Conservation (phyloP, 2,113 vertebrate genomes). For the Saccopteryx bilineata region DNA sequence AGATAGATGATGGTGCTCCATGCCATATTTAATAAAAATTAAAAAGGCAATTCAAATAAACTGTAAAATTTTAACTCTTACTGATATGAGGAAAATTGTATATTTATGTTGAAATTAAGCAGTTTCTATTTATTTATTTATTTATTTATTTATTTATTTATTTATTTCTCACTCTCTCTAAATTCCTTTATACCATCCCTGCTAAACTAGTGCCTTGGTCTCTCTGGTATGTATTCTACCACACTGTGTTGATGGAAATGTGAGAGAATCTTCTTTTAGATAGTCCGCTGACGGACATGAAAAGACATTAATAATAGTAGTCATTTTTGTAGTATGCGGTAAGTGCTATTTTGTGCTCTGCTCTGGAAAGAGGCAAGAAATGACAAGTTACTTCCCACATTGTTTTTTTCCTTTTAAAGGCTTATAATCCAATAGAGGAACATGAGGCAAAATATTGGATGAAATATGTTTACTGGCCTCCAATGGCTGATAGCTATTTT, state of each 20-base stretch:
- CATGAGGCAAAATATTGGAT: not conserved
- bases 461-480: not conserved
- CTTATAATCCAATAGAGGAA: not conserved
- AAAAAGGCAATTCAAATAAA: slow-evolving; percentile 13
- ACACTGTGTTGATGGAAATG: not conserved
- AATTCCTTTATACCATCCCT: not conserved
- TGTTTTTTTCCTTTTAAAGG: not conserved
- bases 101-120: slow-evolving; percentile 8
- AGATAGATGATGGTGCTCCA: not conserved
- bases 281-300: not conserved
- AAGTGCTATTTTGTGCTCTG: not conserved
- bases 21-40: slow-evolving; percentile 20
- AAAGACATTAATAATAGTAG: not conserved
- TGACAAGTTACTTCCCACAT: not conserved
- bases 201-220: not conserved
- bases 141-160: not conserved
- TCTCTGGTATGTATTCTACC: not conserved
- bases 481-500: not conserved
- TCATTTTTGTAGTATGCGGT: not conserved
- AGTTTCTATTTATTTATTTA: not conserved
- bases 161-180: not conserved
- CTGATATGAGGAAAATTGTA: not conserved
- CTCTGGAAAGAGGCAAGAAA: not conserved
- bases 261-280: slow-evolving; percentile 5
- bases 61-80: not conserved